Base-by-base conservation (phyloP, 2,888 invertebrate species). In the Crossocerus cetratus region DNA sequence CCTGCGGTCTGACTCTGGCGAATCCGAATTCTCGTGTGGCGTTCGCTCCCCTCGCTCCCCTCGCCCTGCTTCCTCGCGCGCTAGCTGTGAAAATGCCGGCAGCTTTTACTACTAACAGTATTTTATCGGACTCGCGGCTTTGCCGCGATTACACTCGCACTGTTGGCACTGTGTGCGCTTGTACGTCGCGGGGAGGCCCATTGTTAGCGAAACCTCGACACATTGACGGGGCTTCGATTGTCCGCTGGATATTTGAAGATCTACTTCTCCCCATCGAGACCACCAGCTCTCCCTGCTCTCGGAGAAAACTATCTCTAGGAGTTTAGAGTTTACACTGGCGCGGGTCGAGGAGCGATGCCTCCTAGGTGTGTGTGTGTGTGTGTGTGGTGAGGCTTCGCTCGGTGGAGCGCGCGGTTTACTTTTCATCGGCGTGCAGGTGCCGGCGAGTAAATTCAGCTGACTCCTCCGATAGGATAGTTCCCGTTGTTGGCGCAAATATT, bases 1-100 rank as follows among this genome's bases (percentile, higher is more conserved):
- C 55, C 59, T 43, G 21, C 18, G 5, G 22, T 4, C 43, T 18
- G 14, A 54, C 54, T 60, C 44, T 63, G 53, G 59, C 42, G 23
- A 70, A 21, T 42, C 23, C 61, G 58, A 74, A 65, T 54, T 65
- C n/a, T 61, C 22, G 14, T 8, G 13, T 5, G 5, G 11, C n/a
- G 4, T 11, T 23, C 14, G 2, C 42, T 18, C 49, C 21, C 3
- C 11, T 20, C 22, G 42, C 20, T 16, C 11, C 16, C 1, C 2
- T 8, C 11, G 5, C 13, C 11, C 3, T 0, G 5, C 14, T 16
- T 23, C 20, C n/a, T n/a, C 22, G 18, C 20, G 45, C 44, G 18
- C 3, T 4, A 21, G 3, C 32, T 32, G 32, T 32, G 32, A 32
- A 32, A 32, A 32, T 32, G 32, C 32, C 8, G 32, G 20, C 43